phyloP scores from a whole-genome alignment of 2,888 invertebrate species.

The Pseudoips prasinana region DNA sequence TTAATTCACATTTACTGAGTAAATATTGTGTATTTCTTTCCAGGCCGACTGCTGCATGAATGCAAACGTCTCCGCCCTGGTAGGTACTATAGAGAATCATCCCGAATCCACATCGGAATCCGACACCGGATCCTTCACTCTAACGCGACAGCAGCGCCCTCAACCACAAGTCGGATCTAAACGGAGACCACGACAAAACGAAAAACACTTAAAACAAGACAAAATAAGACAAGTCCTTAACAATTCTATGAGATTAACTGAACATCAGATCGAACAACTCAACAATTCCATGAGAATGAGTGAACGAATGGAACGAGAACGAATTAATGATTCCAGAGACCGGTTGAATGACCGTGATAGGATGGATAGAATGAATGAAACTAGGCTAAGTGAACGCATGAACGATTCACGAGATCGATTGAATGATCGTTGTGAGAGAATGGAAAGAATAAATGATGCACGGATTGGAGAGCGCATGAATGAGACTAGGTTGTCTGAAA shows the following conservation, averaged over 20 bases:
- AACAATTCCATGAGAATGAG: slow-evolving; percentile 48
- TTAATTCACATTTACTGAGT: too few species aligned
- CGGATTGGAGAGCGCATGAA: slow-evolving; percentile 15
- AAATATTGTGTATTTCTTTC: too few species aligned
- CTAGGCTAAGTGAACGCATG: slow-evolving; percentile 28
- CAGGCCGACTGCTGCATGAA: slow-evolving; percentile 77
- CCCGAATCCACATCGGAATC: slow-evolving; percentile 76
- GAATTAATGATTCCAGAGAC: slow-evolving; percentile 34
- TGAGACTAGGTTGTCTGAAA: slow-evolving; percentile 1
- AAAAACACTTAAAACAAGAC: slow-evolving; percentile 60
- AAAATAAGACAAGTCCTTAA: slow-evolving; percentile 49
- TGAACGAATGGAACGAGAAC: slow-evolving; percentile 25
- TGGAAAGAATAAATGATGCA: slow-evolving; percentile 26
- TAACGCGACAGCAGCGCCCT: slow-evolving; percentile 68
- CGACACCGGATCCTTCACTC: slow-evolving; percentile 70
- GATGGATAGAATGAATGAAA: slow-evolving; percentile 26
- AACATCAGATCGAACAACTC: slow-evolving; percentile 46
- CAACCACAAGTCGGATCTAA: slow-evolving; percentile 72
- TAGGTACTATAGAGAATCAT: slow-evolving; percentile 76
- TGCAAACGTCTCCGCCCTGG: slow-evolving; percentile 68
- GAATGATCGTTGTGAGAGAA: slow-evolving; percentile 15
- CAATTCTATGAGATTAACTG: slow-evolving; percentile 38
- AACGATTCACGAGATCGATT: slow-evolving; percentile 35
- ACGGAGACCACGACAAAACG: slow-evolving; percentile 55
- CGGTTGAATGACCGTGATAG: slow-evolving; percentile 21